Evolutionary conservation across 2,888 invertebrate genomes (phyloP).

Genomic region (Dascillus cervinus): DNA sequence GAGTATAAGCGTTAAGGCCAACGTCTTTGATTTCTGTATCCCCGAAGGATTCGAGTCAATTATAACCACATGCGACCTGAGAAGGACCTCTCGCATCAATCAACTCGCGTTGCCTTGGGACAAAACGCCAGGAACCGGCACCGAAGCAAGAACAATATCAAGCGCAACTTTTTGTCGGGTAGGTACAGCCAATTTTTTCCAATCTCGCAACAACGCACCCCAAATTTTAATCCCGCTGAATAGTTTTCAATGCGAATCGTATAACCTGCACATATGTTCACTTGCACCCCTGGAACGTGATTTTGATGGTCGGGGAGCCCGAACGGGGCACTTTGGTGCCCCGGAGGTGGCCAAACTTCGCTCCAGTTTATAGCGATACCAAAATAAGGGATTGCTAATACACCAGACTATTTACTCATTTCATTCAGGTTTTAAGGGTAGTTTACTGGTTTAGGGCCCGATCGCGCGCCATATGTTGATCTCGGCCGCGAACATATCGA

Average conservation of each 20-base stretch:
- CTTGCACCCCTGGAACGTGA: conserved; percentile 33
- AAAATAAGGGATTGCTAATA: conserved; percentile 38
- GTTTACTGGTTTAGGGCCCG: conserved; percentile 29
- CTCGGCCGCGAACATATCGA: conserved; percentile 41
- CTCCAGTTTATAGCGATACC: conserved; percentile 27
- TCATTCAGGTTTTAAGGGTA: conserved; percentile 32
- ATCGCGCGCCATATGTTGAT: conserved; percentile 42
- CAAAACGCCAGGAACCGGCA: conserved; percentile 19
- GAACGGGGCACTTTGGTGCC: neutral
- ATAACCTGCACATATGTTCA: conserved; percentile 46
- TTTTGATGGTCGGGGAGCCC: conserved; percentile 21
- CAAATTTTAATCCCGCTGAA: conserved; percentile 37
- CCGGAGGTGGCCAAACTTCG: conserved; percentile 26
- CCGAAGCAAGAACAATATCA: conserved; percentile 2
- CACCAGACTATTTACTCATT: conserved; percentile 41
- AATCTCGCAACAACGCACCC: conserved; percentile 27
- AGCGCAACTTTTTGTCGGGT: conserved; percentile 26
- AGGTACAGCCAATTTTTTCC: conserved; percentile 28
- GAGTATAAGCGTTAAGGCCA: neutral
- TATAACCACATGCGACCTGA: conserved; percentile 44
- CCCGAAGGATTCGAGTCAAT: conserved; percentile 37
- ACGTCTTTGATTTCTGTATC: conserved; percentile 18
- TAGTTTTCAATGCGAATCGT: conserved; percentile 44
- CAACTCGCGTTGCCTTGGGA: conserved; percentile 32
- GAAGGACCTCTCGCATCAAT: conserved; percentile 36